Evolutionary conservation across 2,797 vertebrate species (phyloP).

Genomic region (Monodelphis domestica): DNA sequence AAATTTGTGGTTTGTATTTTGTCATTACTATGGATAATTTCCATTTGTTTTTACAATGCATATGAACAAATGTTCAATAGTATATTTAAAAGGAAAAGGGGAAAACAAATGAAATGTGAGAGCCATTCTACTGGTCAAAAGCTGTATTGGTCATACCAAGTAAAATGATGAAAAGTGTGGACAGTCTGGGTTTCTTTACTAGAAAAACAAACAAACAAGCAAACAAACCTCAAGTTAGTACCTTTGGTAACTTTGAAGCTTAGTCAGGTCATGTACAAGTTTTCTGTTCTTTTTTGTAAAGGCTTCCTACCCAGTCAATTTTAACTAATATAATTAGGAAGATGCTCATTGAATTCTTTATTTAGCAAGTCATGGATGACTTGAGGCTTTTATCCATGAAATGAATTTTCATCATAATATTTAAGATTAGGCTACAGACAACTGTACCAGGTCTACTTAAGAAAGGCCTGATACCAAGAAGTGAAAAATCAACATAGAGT

Average conservation of each 20-base stretch:
- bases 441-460: slow-evolving; percentile 1
- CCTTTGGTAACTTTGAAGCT: slow-evolving; percentile 56
- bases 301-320: slow-evolving; percentile 30
- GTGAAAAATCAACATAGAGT: not conserved
- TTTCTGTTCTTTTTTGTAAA: slow-evolving; percentile 51
- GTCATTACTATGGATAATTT: slow-evolving; percentile 72
- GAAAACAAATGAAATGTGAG: slow-evolving; percentile 73
- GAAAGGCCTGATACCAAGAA: slow-evolving; percentile 6
- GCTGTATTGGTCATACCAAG: slow-evolving; percentile 69
- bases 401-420: not conserved
- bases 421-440: not conserved
- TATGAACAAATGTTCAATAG: slow-evolving; percentile 75
- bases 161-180: slow-evolving; percentile 72
- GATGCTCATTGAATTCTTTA: slow-evolving; percentile 51
- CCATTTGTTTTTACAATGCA: slow-evolving; percentile 75
- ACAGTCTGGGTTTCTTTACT: slow-evolving; percentile 59
- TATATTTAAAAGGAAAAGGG: slow-evolving; percentile 67
- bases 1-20: slow-evolving; percentile 75
- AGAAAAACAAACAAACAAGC: no score
- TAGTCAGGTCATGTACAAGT: slow-evolving; percentile 20
- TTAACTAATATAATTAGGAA: slow-evolving; percentile 53
- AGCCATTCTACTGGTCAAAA: slow-evolving; percentile 32
- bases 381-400: slow-evolving; percentile 23
- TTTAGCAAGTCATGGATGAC: slow-evolving; percentile 25
- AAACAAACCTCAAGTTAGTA: slow-evolving; percentile 58